Conservation (phyloP, 2,797 vertebrate genomes). For the Enteromius mattozi region DNA sequence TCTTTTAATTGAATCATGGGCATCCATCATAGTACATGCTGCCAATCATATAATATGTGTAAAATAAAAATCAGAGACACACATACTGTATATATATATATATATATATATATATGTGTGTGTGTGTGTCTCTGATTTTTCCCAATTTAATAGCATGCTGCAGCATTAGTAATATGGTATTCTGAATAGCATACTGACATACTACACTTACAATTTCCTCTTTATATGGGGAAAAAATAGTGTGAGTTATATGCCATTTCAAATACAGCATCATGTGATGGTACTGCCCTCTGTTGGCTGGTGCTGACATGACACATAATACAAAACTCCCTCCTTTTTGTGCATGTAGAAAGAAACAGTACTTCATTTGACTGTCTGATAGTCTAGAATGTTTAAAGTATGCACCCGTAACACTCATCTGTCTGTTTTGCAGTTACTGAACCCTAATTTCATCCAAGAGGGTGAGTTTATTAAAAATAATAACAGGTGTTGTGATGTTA, state of each 20-base stretch:
- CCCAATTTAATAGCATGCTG: background rate
- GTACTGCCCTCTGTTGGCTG: background rate
- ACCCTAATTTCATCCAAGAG: constrained; percentile 99
- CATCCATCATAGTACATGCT: background rate
- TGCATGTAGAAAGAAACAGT: background rate
- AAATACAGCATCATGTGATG: background rate
- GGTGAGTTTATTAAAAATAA: constrained; percentile 80
- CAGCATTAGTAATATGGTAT: background rate
- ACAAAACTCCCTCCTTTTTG: background rate
- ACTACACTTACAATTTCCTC: background rate
- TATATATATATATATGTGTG: too few species aligned
- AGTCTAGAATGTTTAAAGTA: background rate
- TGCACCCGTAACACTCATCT: constrained; percentile 30
- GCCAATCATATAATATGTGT: background rate
- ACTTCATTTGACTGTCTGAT: background rate
- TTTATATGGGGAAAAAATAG: background rate
- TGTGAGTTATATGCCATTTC: background rate
- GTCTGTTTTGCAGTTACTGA: constrained; percentile 92
- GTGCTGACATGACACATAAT: background rate
- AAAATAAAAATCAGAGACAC: too few species aligned
- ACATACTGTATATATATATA: too few species aligned
- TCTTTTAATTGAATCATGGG: background rate
- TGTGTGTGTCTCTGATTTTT: background rate
- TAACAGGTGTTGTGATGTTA: background rate
- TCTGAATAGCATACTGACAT: background rate